Evolutionary conservation across 2,888 invertebrate species (phyloP), one percentile per base, ranked within the genome.

Genomic region (Chironomus riparius): DNA sequence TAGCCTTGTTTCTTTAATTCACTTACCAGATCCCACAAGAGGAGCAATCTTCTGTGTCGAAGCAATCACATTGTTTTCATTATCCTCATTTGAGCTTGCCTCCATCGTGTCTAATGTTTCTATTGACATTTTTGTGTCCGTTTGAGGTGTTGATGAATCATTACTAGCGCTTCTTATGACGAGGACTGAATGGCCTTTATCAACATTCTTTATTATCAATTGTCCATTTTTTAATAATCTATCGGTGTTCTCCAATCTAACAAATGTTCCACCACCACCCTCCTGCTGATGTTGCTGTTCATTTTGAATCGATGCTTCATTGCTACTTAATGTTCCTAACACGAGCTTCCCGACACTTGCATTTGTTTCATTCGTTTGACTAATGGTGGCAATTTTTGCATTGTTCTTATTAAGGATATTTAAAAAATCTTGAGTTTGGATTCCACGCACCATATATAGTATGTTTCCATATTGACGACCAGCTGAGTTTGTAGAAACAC

Each of bases 391-490:
- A 47, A 68, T 62, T 18, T 68, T 65, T 68, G 74, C 62, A 69
- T 69, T 48, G 68, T 69, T 72, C 83, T 76, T 83, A 77, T 80
- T 84, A 77, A 83, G 82, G 79, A 84, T 81, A 78, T 82, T 84
- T 73, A 84, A 81, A 77, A 84, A 82, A 77, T 84, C 84, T 80
- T 84, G 84, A 78, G 83, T 83, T 79, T 84, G 84, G 78, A 84
- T 82, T 76, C 84, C 84, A 76, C 84, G 84, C 79, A 84, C 79
- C 78, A 84, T 74, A 48, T 74, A 80, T 68, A 84, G 83, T 71
- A 84, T 83, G 78, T 84, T 84, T 79, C 80, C 79, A 77, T 80
- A 81, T 78, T 78, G 78, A 65, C 65, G 65, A 65, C 65, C 22
- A 21, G 65, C 6, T 65, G 65, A 65, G 21, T 65, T 65, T 65